Evolutionary conservation across 2,888 invertebrate genomes (phyloP), one percentile per base, ranked within the genome.

Genomic region (Ectemnius lituratus): DNA sequence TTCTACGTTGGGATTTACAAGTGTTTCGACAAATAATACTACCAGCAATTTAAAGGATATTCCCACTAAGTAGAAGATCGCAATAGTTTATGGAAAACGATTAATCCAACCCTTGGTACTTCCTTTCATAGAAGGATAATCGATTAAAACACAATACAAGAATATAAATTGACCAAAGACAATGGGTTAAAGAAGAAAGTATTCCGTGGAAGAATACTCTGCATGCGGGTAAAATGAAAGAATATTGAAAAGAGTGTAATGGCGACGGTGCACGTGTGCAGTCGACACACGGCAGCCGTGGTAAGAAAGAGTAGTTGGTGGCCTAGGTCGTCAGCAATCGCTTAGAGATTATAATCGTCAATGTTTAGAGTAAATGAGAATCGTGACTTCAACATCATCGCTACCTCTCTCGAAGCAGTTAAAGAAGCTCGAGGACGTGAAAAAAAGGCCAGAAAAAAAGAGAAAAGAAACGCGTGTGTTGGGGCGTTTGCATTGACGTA

Each of bases 341-440:
- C 74, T 67, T 73, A 65, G 67, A 83, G 84, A 84, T 84, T 72
- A 68, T 79, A 78, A 81, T 84, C 78, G 63, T 67, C 70, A 37
- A 58, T 46, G 67, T 78, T 68, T 70, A 66, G 64, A 67, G 78
- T 73, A 74, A 84, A 81, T 80, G 78, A 82, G 72, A 84, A 79
- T 84, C 84, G 81, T 81, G 84, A 82, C 79, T 75, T 61, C 49
- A 18, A 57, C 61, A 59, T 76, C 67, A 78, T 73, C 71, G 79
- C 79, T 73, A 70, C 71, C 59, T 61, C 77, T 72, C 80, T 75
- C 72, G 27, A 76, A 28, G 70, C 62, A 47, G 16, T 52, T 4
- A 16, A 52, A 16, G 52, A 52, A 37, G 37, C 37, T 52, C 52
- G 14, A 52, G 13, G 52, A 52, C 16, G 52, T 1, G 5, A 6